Base-by-base conservation (phyloP, 2,113 vertebrate species). In the Gallinago media region DNA sequence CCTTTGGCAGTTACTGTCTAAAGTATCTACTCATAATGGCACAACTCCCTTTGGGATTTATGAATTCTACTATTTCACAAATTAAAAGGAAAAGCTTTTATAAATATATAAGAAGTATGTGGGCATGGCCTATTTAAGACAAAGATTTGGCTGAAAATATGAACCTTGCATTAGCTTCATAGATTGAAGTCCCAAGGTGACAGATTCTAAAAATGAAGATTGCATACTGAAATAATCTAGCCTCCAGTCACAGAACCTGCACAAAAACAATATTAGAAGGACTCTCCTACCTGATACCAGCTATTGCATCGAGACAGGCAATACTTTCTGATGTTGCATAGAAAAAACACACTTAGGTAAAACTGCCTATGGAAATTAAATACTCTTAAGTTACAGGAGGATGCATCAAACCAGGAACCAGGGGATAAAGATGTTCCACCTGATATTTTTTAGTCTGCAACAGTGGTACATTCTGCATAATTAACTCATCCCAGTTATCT, bases 271-370 rank as follows among this genome's bases (percentile, higher is more conserved):
- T 27, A 12, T 34, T 50, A 70, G 73, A 26, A 83, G 44, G 55
- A 20, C 12, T 68, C 4, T 72, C 10, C 42, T 49, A 54, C 50
- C 63, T 50, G 47, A 38, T 77, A 34, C 3, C 52, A 75, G 18
- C 14, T 9, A 12, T 15, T 59, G 23, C 26, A 36, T 11, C 1
- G 2, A 3, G 19, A 34, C 4, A 36, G 31, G 9, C 8, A 36
- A 12, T n/a, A 13, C 7, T 81, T 81, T 81, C 56, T 62, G 31
- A 46, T 27, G 21, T n/a, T 50, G 42, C 20, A 46, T 4, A 49
- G 18, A 3, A 77, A 61, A 56, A 58, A 4, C 18, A 36, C 2
- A 3, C 15, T 46, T 50, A 40, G 6, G 4, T 79, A 59, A 92
- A 79, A 59, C 1, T 36, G 11, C 21, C 42, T 74, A 38, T 27